Evolutionary conservation across 2,113 vertebrate species (phyloP).

Genomic region (Psittacula cyanocephala): DNA sequence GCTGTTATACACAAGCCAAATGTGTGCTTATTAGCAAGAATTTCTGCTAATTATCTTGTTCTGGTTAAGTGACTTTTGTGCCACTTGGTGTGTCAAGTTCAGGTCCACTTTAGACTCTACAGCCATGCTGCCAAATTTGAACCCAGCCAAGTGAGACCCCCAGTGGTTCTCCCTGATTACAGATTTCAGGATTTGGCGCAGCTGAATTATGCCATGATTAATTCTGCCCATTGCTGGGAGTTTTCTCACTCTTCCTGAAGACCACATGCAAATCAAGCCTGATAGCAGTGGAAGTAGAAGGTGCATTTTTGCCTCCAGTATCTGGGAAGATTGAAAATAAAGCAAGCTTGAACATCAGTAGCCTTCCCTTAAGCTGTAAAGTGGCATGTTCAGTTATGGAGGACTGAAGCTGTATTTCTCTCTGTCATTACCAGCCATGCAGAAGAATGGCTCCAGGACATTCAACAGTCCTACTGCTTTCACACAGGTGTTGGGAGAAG

Average conservation of each 20-base stretch:
- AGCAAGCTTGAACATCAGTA: neutral
- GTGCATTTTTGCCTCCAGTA: neutral
- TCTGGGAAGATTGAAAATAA: neutral
- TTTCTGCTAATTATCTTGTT: slow-evolving; percentile 37
- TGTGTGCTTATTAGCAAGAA: neutral
- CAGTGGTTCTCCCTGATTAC: neutral
- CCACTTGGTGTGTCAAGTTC: neutral
- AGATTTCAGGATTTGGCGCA: neutral
- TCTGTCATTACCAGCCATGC: neutral
- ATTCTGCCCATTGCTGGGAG: neutral
- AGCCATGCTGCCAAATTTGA: neutral
- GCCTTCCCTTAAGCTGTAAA: neutral
- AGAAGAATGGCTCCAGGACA: neutral
- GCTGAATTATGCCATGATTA: neutral
- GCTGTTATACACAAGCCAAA: neutral
- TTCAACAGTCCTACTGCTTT: neutral
- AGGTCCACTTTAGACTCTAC: neutral
- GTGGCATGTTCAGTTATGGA: neutral
- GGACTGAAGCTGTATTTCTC: neutral
- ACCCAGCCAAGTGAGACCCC: neutral
- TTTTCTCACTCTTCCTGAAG: neutral
- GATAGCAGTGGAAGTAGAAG: neutral
- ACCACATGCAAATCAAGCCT: neutral
- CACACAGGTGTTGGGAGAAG: neutral
- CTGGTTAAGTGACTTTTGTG: neutral